Evolutionary conservation across 2,797 vertebrate species (phyloP), one percentile per base, ranked within the genome.

Genomic region (Mionectes olivaceus): DNA sequence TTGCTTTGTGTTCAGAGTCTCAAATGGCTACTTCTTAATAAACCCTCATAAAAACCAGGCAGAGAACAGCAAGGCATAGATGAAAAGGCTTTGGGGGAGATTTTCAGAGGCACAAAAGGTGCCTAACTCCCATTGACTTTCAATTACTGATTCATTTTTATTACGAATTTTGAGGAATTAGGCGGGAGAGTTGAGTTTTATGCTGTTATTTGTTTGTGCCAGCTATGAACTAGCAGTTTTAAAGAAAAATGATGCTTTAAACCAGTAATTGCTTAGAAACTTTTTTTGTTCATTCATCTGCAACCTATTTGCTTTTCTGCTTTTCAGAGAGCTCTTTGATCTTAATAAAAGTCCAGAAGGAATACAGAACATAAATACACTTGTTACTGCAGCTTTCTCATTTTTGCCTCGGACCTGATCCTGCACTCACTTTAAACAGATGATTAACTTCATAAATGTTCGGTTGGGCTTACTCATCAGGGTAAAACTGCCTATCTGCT

Each of bases 41-140:
- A 94, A 92, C 89, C 76, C 87, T 93, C 90, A 92, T 89, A 90
- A 95, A 97, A 94, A 75, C 74, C 63, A 61, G 90, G 56, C 93
- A 96, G 89, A 96, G 87, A 96, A 93, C 93, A 94, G 93, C 87
- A 92, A 97, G 90, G 89, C 89, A 94, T 87, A 95, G 92, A 96
- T 96, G 96, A 94, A 97, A 95, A 95, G 92, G 92, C 90, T 95
- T 94, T 95, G 92, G 94, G 91, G 93, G 94, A 97, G 96, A 96
- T 93, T 97, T 97, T 97, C 95, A 97, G 95, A 96, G 94, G 93
- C 95, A 96, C 94, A 96, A 95, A 95, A 96, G 95, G 94, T 97
- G 89, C 91, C 94, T 94, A 96, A 95, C 92, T 96, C 87, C 89
- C 83, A 93, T 94, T 96, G 95, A 96, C 94, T 93, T 96, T 93